Conservation (phyloP, 2,888 invertebrate genomes). For the Altica lythri region DNA sequence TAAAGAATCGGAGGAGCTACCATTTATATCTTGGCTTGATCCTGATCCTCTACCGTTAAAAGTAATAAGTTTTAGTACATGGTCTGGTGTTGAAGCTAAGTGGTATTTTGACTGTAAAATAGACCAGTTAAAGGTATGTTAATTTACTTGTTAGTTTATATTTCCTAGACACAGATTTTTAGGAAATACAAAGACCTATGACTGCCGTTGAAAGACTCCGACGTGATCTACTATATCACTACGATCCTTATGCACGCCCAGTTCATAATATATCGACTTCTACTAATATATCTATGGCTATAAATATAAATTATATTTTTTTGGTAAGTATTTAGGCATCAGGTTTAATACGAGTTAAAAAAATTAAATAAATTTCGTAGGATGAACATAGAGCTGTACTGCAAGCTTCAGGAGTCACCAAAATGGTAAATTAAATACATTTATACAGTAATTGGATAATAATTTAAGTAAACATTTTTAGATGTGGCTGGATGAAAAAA, state of each 20-base stretch:
- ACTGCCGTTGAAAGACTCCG: slow-evolving; percentile 62
- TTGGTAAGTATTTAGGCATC: slow-evolving; percentile 47
- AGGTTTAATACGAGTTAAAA: too few relatives aligned
- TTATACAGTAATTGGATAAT: slow-evolving; percentile 1
- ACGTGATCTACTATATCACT: slow-evolving; percentile 59
- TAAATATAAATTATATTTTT: slow-evolving; percentile 44
- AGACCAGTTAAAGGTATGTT: too few relatives aligned
- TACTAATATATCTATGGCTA: slow-evolving; percentile 45
- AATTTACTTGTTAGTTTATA: too few relatives aligned
- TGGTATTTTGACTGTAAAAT: slow-evolving; percentile 71
- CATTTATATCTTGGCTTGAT: slow-evolving; percentile 66
- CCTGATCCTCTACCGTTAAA: slow-evolving; percentile 64
- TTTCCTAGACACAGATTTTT: too few relatives aligned
- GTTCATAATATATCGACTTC: slow-evolving; percentile 41
- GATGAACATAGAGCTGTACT: slow-evolving; percentile 50
- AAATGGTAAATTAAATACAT: slow-evolving; percentile 52
- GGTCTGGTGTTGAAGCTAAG: slow-evolving; percentile 68
- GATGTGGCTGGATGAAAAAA: slow-evolving; percentile 67
- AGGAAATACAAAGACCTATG: slow-evolving; percentile 57
- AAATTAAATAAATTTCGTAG: too few relatives aligned
- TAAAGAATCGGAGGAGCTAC: slow-evolving; percentile 64
- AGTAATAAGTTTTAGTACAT: slow-evolving; percentile 72
- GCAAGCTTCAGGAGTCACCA: slow-evolving; percentile 52
- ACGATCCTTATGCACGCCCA: slow-evolving; percentile 56
- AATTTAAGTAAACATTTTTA: slow-evolving; percentile 46